Evolutionary conservation across 2,888 invertebrate species (phyloP).

Genomic region (Proisotoma minuta): DNA sequence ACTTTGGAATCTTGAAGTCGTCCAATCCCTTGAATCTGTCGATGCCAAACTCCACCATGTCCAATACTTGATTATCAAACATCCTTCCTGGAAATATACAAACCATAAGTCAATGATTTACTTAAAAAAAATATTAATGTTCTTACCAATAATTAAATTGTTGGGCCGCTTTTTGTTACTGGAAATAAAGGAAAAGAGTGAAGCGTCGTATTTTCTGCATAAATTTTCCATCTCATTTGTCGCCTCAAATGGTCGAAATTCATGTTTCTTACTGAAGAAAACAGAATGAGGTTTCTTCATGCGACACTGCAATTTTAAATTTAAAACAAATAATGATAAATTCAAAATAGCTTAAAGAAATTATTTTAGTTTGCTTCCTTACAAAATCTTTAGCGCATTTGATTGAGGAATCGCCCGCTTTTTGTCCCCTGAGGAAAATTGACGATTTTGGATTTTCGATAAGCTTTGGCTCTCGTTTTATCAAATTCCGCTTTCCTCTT

Average conservation of each 20-base stretch:
- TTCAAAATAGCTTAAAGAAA: too few relatives aligned
- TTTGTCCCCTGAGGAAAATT: conserved; percentile 78
- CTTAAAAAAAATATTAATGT: neutral
- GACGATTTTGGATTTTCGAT: conserved; percentile 81
- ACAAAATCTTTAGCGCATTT: conserved; percentile 77
- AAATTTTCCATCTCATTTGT: conserved; percentile 66
- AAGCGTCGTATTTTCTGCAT: conserved; percentile 76
- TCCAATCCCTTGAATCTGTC: conserved; percentile 73
- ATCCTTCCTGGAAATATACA: conserved; percentile 59
- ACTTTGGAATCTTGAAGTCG: conserved; percentile 74
- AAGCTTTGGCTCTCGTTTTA: conserved; percentile 77
- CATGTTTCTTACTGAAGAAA: conserved; percentile 73
- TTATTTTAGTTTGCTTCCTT: conserved; percentile 49
- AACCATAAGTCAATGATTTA: neutral
- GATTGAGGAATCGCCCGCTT: conserved; percentile 66
- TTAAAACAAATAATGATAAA: neutral
- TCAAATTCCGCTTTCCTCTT: conserved; percentile 76
- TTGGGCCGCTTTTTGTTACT: conserved; percentile 93
- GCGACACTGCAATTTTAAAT: conserved; percentile 57
- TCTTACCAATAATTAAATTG: conserved; percentile 74
- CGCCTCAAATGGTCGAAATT: conserved; percentile 90
- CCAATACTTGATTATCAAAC: conserved; percentile 82
- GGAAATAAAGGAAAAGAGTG: conserved; percentile 83
- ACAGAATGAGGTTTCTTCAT: conserved; percentile 81
- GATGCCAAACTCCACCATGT: conserved; percentile 93